Evolutionary conservation across 2,797 vertebrate genomes (phyloP), one percentile per base, ranked within the genome.

Genomic region (Coilia nasus): DNA sequence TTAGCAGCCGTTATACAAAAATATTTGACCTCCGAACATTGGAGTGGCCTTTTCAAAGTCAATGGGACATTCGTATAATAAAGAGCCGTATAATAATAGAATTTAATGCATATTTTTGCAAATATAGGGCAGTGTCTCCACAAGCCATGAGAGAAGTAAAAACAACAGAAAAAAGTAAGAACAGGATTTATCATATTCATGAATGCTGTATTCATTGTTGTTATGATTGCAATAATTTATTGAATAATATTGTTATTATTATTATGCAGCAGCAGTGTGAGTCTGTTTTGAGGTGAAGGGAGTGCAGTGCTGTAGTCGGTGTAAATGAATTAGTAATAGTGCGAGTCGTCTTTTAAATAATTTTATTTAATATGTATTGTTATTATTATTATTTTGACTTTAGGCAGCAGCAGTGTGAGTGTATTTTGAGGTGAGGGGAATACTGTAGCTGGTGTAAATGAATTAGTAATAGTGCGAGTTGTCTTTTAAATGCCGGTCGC

Each of bases 381-480:
- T 71, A 25, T 23, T 57, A 23, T 64, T 64, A 11, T 64, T 35
- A 75, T 35, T 35, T 17, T 75, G 10, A 41, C 67, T 15, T 15
- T 31, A 35, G 35, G 67, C 62, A 64, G 62, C 62, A 25, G 11
- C 23, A 28, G 35, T 82, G 57, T 59, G 21, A 62, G 82, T 81
- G 47, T 57, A 47, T 88, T 50, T 54, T 81, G 60, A 50, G 82
- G 84, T 85, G 62, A 82, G 59, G 64, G 57, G 46, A 4, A 84
- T 56, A 82, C 62, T 83, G 47, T 87, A 60, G 82, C 81, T 89
- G 91, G 89, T 47, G 87, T 11, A 83, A 90, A 94, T 95, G 90
- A 95, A 95, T 95, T 93, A 93, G 93, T 95, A 93, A 95, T 94
- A 92, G 92, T 94, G 91, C 90, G 88, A 93, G 92, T 93, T 87